phyloP scores from a whole-genome alignment of 2,888 invertebrate species.

The Hypomecis punctinalis region DNA sequence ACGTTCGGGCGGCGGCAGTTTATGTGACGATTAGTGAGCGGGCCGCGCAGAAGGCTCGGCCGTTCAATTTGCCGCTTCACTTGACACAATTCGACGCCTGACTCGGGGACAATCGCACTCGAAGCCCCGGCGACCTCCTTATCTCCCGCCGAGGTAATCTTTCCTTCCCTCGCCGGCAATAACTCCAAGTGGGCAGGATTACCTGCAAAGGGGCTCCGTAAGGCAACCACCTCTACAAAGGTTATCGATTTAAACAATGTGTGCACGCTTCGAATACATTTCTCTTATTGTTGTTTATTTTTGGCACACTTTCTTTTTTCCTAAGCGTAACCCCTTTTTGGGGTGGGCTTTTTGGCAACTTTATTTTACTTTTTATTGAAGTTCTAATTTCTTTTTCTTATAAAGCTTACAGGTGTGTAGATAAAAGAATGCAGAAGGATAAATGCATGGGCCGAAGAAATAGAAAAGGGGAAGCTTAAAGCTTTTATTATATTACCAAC shows the following conservation, averaged over 20 bases:
- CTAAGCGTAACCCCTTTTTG: conserved; percentile 35
- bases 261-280: conserved; percentile 68
- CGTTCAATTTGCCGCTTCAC: conserved; percentile 85
- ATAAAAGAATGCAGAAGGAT: too few species aligned
- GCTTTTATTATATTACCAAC: too few species aligned
- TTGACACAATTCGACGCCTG: conserved; percentile 85
- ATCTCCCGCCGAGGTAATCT: conserved; percentile 85
- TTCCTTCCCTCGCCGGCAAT: conserved; percentile 85
- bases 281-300: conserved; percentile 63
- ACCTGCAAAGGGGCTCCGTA: conserved; percentile 82
- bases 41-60: conserved; percentile 81
- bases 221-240: conserved; percentile 80
- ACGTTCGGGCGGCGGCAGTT: conserved; percentile 77
- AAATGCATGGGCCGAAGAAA: too few species aligned
- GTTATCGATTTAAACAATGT: conserved; percentile 82
- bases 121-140: conserved; percentile 84
- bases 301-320: conserved; percentile 44
- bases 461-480: too few species aligned
- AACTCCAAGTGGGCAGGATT: conserved; percentile 85
- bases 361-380: conserved; percentile 23
- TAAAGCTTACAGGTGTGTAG: too few species aligned
- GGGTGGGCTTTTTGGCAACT: conserved; percentile 32
- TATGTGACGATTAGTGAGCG: conserved; percentile 83
- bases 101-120: conserved; percentile 85
- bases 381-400: not conserved